These are phyloP conservation scores for Callosobruchus maculatus DNA, from an alignment of 2,888 invertebrate species.

Conservation along the genomic window DNA sequence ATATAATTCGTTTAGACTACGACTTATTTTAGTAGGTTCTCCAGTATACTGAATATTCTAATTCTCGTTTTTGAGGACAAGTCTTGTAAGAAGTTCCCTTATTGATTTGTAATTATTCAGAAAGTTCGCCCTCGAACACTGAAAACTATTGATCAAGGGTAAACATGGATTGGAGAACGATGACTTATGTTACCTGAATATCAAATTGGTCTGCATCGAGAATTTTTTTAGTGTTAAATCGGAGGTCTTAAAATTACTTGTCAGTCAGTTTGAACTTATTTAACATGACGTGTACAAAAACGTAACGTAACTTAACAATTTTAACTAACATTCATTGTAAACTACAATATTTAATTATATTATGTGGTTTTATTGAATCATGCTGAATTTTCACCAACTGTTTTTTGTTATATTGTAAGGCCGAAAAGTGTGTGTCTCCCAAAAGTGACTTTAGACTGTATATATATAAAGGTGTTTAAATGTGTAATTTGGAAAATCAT, in stretches of 20 bases:
- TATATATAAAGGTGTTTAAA: constrained; percentile 21
- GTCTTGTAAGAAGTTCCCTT: no score
- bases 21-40: no score
- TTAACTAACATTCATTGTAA: constrained; percentile 33
- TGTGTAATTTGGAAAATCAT: constrained; percentile 22
- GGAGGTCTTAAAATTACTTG: constrained; percentile 29
- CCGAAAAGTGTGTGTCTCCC: constrained; percentile 44
- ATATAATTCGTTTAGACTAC: no score
- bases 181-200: no score
- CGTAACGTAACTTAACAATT: constrained; percentile 34
- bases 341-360: constrained; percentile 29
- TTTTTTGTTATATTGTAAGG: constrained; percentile 26
- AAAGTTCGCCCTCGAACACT: no score
- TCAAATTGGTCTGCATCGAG: not conserved
- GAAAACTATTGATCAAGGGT: no score
- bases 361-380: constrained; percentile 39
- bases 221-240: not conserved
- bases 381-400: constrained; percentile 26
- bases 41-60: no score
- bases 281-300: constrained; percentile 34
- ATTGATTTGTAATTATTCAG: no score
- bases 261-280: constrained; percentile 21
- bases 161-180: no score
- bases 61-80: no score
- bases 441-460: constrained; percentile 42